Evolutionary conservation across 2,888 invertebrate genomes (phyloP), one percentile per base, ranked within the genome.

Genomic region (Chaetogeoica ovagalla): DNA sequence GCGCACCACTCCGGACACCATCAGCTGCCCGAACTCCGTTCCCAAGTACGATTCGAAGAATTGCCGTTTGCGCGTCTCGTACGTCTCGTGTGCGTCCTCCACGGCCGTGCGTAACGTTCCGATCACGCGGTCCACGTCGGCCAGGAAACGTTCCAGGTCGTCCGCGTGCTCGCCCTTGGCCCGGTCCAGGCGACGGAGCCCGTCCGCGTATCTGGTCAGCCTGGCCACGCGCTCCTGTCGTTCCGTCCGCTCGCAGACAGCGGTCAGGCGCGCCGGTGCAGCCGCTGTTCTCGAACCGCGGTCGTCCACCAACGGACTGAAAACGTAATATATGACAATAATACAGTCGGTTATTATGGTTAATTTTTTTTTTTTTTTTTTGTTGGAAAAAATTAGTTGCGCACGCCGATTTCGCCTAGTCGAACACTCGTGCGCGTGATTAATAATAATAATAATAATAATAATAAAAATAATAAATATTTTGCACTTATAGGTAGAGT

Each of bases 231-330:
- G 59, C 3, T 59, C 76, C 9, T 59, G 48, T 2, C 60, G 13
- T 19, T 19, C 23, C 17, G 48, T 6, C 21, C 60, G 21, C 48
- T 39, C 9, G 19, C 69, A 11, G 48, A 59, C 85, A 0, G 19
- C 13, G 13, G 19, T 2, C 55, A 17, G 19, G 0, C 6, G 19
- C 55, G 17, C 55, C 5, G 52, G 30, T 4, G 30, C 30, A 30
- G 30, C 30, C 30, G 30, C 30, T 1, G 30, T 30, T 30, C 30
- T 30, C 30, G 30, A 30, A 30, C 30, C 52, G 17, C 4, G 55
- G 4, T 19, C 55, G 55, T 6, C 19, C 17, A 19, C 55, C 55
- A 19, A 19, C 19, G 19, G 48, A 9, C 11, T 48, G 48, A 48
- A 7, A 48, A 13, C 48, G 48, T 48, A n/a, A n/a, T n/a, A n/a